Evolutionary conservation across 1,140 invertebrate species (phyloP), one percentile per base, ranked within the genome.

Genomic region (Andricus grossulariae): DNA sequence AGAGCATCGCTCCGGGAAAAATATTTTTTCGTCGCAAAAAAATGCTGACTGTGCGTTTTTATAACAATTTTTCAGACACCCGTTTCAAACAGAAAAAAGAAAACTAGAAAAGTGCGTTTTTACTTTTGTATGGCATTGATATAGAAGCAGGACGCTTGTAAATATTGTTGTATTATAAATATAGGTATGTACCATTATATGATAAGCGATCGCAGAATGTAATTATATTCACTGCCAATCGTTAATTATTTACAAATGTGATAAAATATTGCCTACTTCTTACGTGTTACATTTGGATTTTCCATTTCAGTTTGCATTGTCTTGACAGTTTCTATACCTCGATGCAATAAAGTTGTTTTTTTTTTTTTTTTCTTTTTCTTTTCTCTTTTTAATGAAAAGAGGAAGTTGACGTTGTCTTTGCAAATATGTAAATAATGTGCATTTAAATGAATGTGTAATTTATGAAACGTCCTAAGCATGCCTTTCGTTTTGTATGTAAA

Each of bases 181-280:
- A 76, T 55, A 78, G 18, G 39, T 76, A 76, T 74, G 25, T 76
- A 75, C 21, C 32, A 81, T 49, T 18, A 45, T 50, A 57, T 71
- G 10, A 51, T 10, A 73, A 71, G 66, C 66, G 75, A 79, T 74
- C 55, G 66, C 82, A 71, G 66, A 75, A 84, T 83, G 80, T 25
- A 78, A 79, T 72, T 80, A 70, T 81, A 66, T 75, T 77, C 13
- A 51, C 72, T 71, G 75, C 74, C 77, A 78, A 79, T 82, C 78
- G 76, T 80, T 78, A 76, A 85, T 87, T 84, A 85, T 87, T 84
- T 84, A 60, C 80, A 82, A 84, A 86, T 88, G 85, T 87, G 86
- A 88, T 88, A 77, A 83, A 78, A 51, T 76, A 78, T 71, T 77
- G 77, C 39, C 49, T 66, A 74, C 60, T 50, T 74, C 19, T 76